Base-by-base conservation (phyloP, 2,888 invertebrate genomes). In the Pandemis corylana region DNA sequence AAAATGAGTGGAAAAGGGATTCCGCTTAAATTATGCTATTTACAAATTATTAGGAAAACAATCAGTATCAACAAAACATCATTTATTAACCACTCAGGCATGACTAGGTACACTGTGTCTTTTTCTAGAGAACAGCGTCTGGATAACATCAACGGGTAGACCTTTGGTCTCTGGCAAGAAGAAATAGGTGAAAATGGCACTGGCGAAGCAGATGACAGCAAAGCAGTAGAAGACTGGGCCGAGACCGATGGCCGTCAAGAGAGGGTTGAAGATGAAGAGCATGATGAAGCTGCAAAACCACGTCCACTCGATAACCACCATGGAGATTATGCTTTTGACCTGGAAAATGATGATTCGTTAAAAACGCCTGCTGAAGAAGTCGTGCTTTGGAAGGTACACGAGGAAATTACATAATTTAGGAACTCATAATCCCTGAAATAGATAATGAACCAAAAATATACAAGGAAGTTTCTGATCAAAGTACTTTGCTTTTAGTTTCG, bases 241-340 rank as follows among this genome's bases (percentile, higher is more conserved):
- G 7, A 90, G 81, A 0, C 89, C 89, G 0, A 87, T 66, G 2
- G 78, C 78, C 2, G 77, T 44, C 0, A 87, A 81, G 2, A 89
- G 76, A 0, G 89, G 87, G 69, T 85, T 86, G 80, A 87, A 89
- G 36, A 87, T 77, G 77, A 87, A 89, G 0, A 89, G 82, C 4
- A 86, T 76, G 0, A 85, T 53, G 77, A 89, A 90, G 71, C 84
- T 87, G 78, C 87, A 84, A 3, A 85, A 73, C 87, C 89, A 90
- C 0, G 82, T 79, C 88, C 88, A 90, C 73, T 91, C 87, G 20
- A 89, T 73, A 1, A 82, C 80, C 7, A 90, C 44, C 87, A 89
- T 89, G 2, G 87, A 80, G 44, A 87, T 78, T 6, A 88, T 78
- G 65, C 89, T 85, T 72, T 84, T 86, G 0, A 91, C 83, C 90